phyloP scores from a whole-genome alignment of 1,140 invertebrate species.

The Ephestia elutella region DNA sequence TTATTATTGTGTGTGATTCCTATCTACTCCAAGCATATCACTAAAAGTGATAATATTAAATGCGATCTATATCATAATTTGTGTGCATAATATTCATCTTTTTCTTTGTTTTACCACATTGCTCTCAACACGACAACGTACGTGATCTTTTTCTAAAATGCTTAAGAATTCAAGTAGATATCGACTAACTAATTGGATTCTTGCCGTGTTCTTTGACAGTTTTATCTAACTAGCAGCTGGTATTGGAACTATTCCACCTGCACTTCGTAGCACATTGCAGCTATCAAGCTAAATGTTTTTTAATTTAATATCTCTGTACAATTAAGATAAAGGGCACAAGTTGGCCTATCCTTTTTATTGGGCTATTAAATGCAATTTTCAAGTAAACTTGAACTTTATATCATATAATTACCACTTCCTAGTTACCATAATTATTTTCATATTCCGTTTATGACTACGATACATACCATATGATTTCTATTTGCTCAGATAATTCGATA shows the following conservation, averaged over 20 bases:
- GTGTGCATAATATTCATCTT: neutral
- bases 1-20: too few species aligned
- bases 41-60: too few species aligned
- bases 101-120: neutral
- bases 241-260: neutral
- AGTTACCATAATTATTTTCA: neutral
- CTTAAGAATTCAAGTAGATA: neutral
- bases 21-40: too few species aligned
- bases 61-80: neutral
- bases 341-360: conserved; percentile 17
- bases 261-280: neutral
- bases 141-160: neutral
- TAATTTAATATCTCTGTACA: neutral
- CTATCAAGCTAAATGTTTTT: neutral
- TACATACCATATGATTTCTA: neutral
- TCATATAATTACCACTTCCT: neutral
- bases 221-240: neutral
- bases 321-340: conserved; percentile 14
- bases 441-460: neutral
- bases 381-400: conserved; percentile 7
- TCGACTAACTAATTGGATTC: neutral
- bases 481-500: neutral
- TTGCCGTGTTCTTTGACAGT: neutral
- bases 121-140: neutral
- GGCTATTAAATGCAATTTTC: neutral